A percentile compares a stretch with the other conserved stretches of the same genome.
Conservation (phyloP, 2,797 vertebrate species). For the Syndactyla subalaris region DNA sequence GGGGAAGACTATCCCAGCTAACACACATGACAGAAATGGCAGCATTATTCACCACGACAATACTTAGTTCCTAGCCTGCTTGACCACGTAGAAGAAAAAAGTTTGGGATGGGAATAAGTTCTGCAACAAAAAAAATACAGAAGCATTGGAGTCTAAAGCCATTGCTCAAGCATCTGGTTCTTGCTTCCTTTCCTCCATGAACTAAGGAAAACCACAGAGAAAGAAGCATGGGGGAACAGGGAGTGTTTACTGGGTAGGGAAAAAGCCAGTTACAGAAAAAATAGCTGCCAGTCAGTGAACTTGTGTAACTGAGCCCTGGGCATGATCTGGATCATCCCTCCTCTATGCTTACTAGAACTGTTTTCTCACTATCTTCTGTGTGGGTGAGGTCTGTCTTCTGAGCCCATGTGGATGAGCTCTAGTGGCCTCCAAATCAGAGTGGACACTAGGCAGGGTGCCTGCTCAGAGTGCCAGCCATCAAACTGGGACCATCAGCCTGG, state of each 20-base stretch:
- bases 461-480: background rate
- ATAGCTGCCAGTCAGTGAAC: background rate
- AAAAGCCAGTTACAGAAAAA: background rate
- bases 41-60: background rate
- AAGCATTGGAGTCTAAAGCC: background rate
- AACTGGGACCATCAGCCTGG: background rate
- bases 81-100: background rate
- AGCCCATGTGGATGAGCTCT: background rate
- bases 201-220: background rate
- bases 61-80: background rate
- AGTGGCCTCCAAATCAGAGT: background rate
- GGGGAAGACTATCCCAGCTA: background rate
- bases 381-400: background rate
- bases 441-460: background rate
- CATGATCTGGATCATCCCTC: background rate
- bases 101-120: background rate
- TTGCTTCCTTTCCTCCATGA: background rate
- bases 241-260: background rate
- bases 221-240: background rate
- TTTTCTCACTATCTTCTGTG: background rate
- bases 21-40: background rate
- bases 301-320: background rate
- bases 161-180: background rate
- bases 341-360: background rate
- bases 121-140: background rate